phyloP scores from a whole-genome alignment of 2,888 invertebrate species.

The Antitype chi region DNA sequence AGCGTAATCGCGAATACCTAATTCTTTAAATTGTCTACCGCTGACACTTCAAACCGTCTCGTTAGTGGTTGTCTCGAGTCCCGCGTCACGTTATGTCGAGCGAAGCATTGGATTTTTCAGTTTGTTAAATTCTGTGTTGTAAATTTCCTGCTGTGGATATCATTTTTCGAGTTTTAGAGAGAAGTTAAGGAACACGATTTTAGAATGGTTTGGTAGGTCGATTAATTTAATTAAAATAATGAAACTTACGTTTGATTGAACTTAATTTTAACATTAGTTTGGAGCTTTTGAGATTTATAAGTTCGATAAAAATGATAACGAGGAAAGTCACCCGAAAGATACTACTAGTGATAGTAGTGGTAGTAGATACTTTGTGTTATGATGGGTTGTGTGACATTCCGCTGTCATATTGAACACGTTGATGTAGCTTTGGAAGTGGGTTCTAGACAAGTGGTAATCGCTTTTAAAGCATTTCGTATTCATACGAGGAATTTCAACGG shows the following conservation, averaged over 20 bases:
- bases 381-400: not conserved
- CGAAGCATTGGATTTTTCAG: constrained; percentile 31
- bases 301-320: too few species aligned
- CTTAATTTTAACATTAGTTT: not conserved
- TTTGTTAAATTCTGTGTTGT: constrained; percentile 33
- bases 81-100: constrained; percentile 13
- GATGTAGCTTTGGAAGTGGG: not conserved
- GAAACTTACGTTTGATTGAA: not conserved
- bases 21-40: constrained; percentile 26
- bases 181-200: not conserved
- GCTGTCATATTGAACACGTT: too few species aligned
- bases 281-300: too few species aligned
- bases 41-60: constrained; percentile 28
- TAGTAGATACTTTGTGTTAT: too few species aligned
- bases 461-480: too few species aligned
- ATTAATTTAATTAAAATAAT: not conserved
- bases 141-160: not conserved
- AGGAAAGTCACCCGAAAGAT: too few species aligned
- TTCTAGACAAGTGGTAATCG: too few species aligned
- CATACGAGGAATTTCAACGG: too few species aligned
- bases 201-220: not conserved
- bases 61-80: constrained; percentile 23
- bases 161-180: not conserved
- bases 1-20: constrained; percentile 10
- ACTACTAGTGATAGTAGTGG: too few species aligned